These are phyloP conservation scores for Paratrypauchen microcephalus DNA, from an alignment of 2,797 vertebrate species.

Conservation along the genomic window DNA sequence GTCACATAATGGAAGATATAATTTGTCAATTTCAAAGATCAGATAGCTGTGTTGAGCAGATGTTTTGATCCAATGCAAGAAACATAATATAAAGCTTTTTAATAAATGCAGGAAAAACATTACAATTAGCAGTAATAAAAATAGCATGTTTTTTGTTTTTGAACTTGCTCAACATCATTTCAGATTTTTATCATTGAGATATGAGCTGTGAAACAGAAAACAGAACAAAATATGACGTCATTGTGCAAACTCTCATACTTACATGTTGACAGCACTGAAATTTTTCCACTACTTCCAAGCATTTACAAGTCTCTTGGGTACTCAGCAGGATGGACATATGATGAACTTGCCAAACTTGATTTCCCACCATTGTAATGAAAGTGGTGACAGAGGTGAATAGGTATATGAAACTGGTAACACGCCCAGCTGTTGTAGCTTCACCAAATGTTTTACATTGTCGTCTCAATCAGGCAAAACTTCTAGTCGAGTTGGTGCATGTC, in stretches of 20 bases:
- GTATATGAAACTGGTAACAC: slow-evolving; percentile 18
- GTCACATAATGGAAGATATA: too few species aligned
- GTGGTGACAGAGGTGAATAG: neutral
- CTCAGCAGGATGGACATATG: slow-evolving; percentile 5
- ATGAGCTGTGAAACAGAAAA: slow-evolving; percentile 9
- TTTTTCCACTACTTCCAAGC: neutral
- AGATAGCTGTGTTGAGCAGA: too few species aligned
- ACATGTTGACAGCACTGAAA: slow-evolving; percentile 8
- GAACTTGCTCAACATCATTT: neutral
- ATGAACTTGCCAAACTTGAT: slow-evolving; percentile 28
- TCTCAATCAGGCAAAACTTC: slow-evolving; percentile 7
- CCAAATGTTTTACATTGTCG: slow-evolving; percentile 38
- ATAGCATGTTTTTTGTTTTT: neutral
- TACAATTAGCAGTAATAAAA: neutral
- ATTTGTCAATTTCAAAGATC: too few species aligned
- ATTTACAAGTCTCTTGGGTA: neutral
- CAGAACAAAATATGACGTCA: slow-evolving; percentile 14
- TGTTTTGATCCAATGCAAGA: too few species aligned
- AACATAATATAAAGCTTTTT: too few species aligned
- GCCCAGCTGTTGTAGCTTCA: slow-evolving; percentile 23
- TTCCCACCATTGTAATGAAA: slow-evolving; percentile 24
- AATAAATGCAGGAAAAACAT: neutral
- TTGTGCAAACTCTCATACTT: neutral
- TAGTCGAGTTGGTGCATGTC: slow-evolving; percentile 3
- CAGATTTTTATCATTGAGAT: slow-evolving; percentile 11